Evolutionary conservation across 2,888 invertebrate genomes (phyloP).

Genomic region (Macrosoma leucophasiata): DNA sequence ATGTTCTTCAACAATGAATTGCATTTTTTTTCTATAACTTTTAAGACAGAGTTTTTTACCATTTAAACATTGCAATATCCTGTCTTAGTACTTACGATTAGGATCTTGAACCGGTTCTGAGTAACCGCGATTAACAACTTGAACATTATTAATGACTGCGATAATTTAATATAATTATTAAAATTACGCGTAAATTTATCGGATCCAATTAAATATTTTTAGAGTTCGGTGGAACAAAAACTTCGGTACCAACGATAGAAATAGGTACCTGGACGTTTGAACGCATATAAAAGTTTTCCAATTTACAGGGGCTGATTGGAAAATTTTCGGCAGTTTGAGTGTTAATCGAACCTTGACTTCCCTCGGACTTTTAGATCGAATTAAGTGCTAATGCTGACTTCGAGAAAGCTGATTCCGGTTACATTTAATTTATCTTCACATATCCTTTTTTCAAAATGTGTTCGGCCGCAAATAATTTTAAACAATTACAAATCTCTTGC

Average conservation of each 20-base stretch:
- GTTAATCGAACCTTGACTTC: slow-evolving; percentile 70
- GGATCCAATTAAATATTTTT: no score
- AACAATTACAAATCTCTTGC: slow-evolving; percentile 44
- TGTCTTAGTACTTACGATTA: no score
- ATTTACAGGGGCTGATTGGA: slow-evolving; percentile 73
- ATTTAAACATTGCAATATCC: no score
- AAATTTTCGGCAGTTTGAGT: slow-evolving; percentile 71
- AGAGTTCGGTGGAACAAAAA: slow-evolving; percentile 47
- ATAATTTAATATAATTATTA: no score
- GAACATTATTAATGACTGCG: no score
- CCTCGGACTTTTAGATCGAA: slow-evolving; percentile 53
- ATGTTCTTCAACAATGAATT: no score
- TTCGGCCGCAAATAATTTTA: slow-evolving; percentile 15
- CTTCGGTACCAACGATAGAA: slow-evolving; percentile 59
- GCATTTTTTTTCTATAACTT: no score
- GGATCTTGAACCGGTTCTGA: no score
- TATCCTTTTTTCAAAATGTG: background rate
- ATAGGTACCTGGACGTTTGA: slow-evolving; percentile 69
- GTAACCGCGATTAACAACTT: no score
- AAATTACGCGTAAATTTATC: no score
- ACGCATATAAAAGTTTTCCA: slow-evolving; percentile 75
- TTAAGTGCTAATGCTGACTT: slow-evolving; percentile 41
- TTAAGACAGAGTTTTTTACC: no score
- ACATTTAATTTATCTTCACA: slow-evolving; percentile 1
- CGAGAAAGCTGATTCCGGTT: slow-evolving; percentile 22